phyloP scores from a whole-genome alignment of 2,888 invertebrate genomes.

The Macrosoma leucophasiata region DNA sequence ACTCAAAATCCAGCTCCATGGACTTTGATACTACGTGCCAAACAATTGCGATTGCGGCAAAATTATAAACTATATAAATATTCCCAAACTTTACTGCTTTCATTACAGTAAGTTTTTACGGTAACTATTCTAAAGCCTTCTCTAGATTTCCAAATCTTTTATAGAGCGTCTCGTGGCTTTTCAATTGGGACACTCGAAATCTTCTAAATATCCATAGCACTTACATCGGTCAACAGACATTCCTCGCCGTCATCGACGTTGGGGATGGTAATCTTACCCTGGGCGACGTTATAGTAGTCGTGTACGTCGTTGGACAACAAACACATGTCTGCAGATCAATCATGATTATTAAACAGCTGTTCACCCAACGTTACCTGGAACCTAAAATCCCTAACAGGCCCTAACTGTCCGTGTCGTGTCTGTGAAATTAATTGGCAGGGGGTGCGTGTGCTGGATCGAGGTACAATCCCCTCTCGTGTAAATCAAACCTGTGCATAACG shows the following conservation, averaged over 20 bases:
- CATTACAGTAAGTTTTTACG: too few relatives aligned
- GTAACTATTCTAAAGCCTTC: too few relatives aligned
- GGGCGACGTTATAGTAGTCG: conserved; percentile 95
- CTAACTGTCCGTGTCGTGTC: conserved; percentile 42
- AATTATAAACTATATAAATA: too few relatives aligned
- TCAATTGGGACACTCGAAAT: conserved; percentile 21
- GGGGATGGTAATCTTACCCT: conserved; percentile 97
- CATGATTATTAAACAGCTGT: conserved; percentile 34
- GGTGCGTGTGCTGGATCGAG: conserved; percentile 56
- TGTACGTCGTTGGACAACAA: conserved; percentile 90
- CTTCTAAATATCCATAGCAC: conserved; percentile 52
- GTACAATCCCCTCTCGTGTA: conserved; percentile 32
- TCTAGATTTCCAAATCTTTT: conserved; percentile 1
- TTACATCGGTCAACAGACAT: conserved; percentile 91
- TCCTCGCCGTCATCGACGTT: conserved; percentile 97
- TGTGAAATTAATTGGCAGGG: conserved; percentile 40
- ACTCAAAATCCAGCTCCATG: conserved; percentile 5
- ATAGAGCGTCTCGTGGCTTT: conserved; percentile 20
- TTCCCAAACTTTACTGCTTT: too few relatives aligned
- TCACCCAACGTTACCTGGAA: conserved; percentile 13
- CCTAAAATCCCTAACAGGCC: conserved; percentile 27
- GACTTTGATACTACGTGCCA: conserved; percentile 4
- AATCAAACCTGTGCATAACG: conserved; percentile 58
- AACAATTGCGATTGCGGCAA: too few relatives aligned
- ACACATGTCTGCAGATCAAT: conserved; percentile 82